A percentile compares a stretch with the other conserved stretches of the same genome.
Evolutionary conservation across 2,797 vertebrate genomes (phyloP).

Genomic region (Coccyzus lansbergi): DNA sequence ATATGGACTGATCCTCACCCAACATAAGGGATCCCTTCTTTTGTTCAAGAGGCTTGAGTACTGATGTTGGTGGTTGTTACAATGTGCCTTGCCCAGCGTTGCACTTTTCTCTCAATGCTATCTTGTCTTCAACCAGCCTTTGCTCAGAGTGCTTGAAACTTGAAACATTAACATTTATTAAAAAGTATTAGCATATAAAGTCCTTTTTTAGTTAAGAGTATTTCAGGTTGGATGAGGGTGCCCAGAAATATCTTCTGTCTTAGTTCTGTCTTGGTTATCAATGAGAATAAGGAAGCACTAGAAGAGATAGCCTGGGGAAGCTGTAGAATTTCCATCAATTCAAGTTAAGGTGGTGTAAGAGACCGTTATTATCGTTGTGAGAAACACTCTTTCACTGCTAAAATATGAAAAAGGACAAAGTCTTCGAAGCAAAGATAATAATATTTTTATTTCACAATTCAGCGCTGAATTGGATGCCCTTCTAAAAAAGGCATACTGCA

Average conservation of each 20-base stretch:
- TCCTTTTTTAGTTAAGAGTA: not conserved
- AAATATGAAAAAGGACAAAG: too few species aligned
- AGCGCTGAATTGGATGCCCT: too few species aligned
- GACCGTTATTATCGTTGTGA: too few species aligned
- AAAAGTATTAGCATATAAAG: not conserved
- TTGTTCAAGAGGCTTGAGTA: not conserved
- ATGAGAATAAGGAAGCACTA: not conserved
- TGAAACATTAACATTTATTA: not conserved
- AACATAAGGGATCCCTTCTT: not conserved
- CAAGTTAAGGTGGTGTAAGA: not conserved
- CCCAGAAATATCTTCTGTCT: not conserved
- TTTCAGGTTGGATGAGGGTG: not conserved
- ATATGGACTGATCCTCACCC: not conserved
- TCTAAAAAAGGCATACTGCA: too few species aligned
- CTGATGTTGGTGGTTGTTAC: not conserved
- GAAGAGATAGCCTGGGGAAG: not conserved
- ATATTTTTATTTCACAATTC: too few species aligned
- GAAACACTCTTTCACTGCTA: too few species aligned
- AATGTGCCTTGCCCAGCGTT: not conserved
- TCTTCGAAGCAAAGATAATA: too few species aligned
- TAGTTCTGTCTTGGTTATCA: not conserved
- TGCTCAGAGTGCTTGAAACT: conserved; percentile 22
- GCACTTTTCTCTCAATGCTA: not conserved
- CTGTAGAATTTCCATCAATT: not conserved
- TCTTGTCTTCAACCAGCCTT: not conserved